These are phyloP conservation scores for Microplitis demolitor DNA, from an alignment of 1,140 invertebrate genomes.

Conservation along the genomic window DNA sequence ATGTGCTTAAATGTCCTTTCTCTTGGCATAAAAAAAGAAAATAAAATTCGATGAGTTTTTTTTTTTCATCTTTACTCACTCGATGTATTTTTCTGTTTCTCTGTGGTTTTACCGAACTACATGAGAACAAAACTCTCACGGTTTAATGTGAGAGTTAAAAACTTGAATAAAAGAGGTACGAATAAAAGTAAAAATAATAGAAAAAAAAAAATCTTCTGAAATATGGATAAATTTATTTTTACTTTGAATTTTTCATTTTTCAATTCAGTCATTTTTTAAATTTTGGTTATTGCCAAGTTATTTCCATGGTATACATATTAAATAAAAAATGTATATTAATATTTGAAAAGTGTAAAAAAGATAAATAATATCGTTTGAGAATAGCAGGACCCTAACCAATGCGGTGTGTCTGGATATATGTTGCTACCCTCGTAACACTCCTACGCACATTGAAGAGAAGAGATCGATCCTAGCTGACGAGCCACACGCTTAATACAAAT, in stretches of 20 bases:
- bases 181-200: not conserved
- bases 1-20: constrained; percentile 38
- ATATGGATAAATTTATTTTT: no score
- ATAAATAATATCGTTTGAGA: no score
- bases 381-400: no score
- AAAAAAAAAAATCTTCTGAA: no score
- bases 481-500: constrained; percentile 45
- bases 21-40: not conserved
- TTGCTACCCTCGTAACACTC: not conserved
- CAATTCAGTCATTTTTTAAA: no score
- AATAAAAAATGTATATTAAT: no score
- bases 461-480: constrained; percentile 36
- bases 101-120: constrained; percentile 9
- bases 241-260: no score
- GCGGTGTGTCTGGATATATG: not conserved
- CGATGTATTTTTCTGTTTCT: not conserved
- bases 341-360: no score
- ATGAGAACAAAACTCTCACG: no score
- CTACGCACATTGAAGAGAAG: constrained; percentile 5
- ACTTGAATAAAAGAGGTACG: not conserved
- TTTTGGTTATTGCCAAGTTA: no score
- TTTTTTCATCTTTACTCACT: not conserved
- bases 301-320: no score
- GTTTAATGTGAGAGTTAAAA: no score
- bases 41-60: not conserved